Percentiles rank a stretch among this genome's conserved stretches.
These are phyloP conservation scores for Mixornis gularis DNA, from an alignment of 2,113 vertebrate species.

Conservation along the genomic window DNA sequence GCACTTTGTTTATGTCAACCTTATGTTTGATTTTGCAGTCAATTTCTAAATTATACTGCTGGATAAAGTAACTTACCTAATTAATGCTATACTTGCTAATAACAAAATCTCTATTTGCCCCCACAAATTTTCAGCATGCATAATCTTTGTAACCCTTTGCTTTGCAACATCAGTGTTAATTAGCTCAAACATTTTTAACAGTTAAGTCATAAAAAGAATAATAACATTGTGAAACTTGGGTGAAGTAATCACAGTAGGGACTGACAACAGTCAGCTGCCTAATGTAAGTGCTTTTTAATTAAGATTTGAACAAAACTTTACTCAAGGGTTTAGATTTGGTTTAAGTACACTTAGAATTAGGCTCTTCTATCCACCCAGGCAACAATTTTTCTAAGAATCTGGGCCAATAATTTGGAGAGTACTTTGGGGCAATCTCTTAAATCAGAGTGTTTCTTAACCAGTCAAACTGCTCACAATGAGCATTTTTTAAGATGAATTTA, in stretches of 20 bases:
- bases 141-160: neutral
- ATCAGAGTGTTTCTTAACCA: constrained; percentile 12
- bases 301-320: constrained; percentile 39
- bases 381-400: constrained; percentile 1
- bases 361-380: neutral
- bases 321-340: constrained; percentile 37
- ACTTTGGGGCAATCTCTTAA: constrained; percentile 16
- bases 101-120: neutral
- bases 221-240: constrained; percentile 41
- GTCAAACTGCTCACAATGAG: neutral
- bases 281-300: constrained; percentile 56
- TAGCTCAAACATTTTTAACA: constrained; percentile 26
- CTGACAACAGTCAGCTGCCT: constrained; percentile 15
- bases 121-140: neutral
- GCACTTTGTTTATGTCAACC: neutral
- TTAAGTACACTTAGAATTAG: constrained; percentile 14
- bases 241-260: constrained; percentile 31
- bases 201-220: constrained; percentile 42
- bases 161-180: constrained; percentile 37
- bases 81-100: neutral
- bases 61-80: neutral
- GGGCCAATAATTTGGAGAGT: neutral
- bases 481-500: neutral
- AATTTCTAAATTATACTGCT: neutral
- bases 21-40: neutral